Evolutionary conservation across 1,140 invertebrate genomes (phyloP).

Genomic region (Drosophila sturtevanti): DNA sequence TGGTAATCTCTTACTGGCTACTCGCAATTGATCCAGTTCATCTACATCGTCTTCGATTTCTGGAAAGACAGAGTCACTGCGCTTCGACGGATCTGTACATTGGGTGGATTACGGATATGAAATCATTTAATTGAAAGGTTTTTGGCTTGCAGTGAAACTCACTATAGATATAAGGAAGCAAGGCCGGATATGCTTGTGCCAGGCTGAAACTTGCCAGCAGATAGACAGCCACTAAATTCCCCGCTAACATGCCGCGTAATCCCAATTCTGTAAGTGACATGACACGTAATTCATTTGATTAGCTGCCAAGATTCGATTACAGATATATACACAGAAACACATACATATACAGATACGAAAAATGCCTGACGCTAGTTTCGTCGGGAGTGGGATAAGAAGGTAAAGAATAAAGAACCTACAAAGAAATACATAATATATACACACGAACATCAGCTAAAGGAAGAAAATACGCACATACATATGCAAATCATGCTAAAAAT

Average conservation of each 20-base stretch:
- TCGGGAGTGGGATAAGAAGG: not conserved
- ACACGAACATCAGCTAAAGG: not conserved
- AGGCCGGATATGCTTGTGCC: constrained; percentile 63
- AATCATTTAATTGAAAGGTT: not conserved
- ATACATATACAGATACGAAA: not conserved
- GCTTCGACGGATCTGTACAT: constrained; percentile 50
- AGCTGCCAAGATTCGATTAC: constrained; percentile 63
- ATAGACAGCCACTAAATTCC: constrained; percentile 54
- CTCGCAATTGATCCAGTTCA: constrained; percentile 70
- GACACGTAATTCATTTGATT: constrained; percentile 61
- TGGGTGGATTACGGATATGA: not conserved
- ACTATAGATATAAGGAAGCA: constrained; percentile 70
- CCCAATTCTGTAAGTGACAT: constrained; percentile 58
- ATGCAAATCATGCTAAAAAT: constrained; percentile 75
- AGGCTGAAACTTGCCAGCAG: constrained; percentile 59
- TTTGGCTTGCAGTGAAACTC: constrained; percentile 19
- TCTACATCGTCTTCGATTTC: constrained; percentile 76
- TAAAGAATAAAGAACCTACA: constrained; percentile 31
- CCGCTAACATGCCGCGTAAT: constrained; percentile 53
- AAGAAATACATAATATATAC: constrained; percentile 17
- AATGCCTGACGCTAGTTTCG: constrained; percentile 9
- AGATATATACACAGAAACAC: constrained; percentile 29
- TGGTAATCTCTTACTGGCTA: constrained; percentile 46
- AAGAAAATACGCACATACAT: constrained; percentile 21
- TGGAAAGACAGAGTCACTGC: constrained; percentile 42